Evolutionary conservation across 2,113 vertebrate genomes (phyloP), one percentile per base, ranked within the genome.

Genomic region (Panthera uncia): DNA sequence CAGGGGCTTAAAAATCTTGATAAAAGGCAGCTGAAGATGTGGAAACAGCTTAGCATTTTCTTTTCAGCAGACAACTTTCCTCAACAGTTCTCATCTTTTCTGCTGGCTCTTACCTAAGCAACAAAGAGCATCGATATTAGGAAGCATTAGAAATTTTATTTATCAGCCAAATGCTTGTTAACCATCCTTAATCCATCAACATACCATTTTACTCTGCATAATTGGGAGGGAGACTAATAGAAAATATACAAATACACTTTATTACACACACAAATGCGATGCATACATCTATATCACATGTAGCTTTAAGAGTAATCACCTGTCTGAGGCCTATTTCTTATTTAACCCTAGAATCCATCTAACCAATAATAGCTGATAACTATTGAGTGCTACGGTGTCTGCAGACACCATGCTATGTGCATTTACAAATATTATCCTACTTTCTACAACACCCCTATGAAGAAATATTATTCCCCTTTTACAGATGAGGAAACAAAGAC

Each of bases 101-200:
- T 89, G 7, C 50, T 95, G 11, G 4, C 13, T 78, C 69, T 93
- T 83, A 31, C 45, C 50, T 74, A 83, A 52, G 45, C 38, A 91
- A 61, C 0, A 73, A 38, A 71, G 31, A 74, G 69, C 27, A 89
- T 41, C 66, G 48, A 31, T 55, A 92, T 87, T 78, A 33, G 25
- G 81, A 87, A 65, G 80, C 95, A 52, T 85, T 84, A 94, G 66
- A 91, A 63, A 68, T 89, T 50, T 29, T 88, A 50, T 78, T 93
- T 81, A 82, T 63, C 31, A 76, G 33, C 4, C 78, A 74, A 89
- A 7, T 55, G 18, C 85, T 84, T 80, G 38, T 18, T 85, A 68
- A 88, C 61, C 36, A 76, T 69, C 25, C 27, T 23, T 69, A 92
- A 94, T 36, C 38, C 79, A 69, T 80, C 63, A 36, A 85, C 1